Evolutionary conservation across 2,888 invertebrate genomes (phyloP).

Genomic region (Hesperia comma): DNA sequence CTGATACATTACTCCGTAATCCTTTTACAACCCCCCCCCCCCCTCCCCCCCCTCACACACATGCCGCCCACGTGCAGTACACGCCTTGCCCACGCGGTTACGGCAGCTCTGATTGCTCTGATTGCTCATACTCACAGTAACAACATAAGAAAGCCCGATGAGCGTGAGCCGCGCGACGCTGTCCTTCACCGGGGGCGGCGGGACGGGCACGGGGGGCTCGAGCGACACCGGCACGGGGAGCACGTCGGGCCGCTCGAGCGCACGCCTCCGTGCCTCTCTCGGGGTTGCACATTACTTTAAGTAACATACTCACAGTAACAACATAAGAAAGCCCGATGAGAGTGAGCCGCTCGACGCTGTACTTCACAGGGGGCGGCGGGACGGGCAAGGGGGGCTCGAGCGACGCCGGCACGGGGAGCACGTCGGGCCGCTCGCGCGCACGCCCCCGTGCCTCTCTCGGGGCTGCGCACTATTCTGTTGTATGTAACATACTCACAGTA

Average conservation of each 20-base stretch:
- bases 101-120: too few species aligned
- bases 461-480: too few species aligned
- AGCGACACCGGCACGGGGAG: constrained; percentile 74
- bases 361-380: constrained; percentile 85
- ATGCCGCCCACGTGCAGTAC: too few species aligned
- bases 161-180: constrained; percentile 93
- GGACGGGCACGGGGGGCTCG: constrained; percentile 63
- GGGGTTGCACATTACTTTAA: constrained; percentile 83
- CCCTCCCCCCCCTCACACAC: too few species aligned
- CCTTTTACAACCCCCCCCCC: too few species aligned
- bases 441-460: constrained; percentile 80
- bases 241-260: constrained; percentile 78
- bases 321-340: constrained; percentile 91
- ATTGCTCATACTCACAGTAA: constrained; percentile 88
- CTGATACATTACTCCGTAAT: too few species aligned
- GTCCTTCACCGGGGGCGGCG: constrained; percentile 86
- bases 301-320: constrained; percentile 88
- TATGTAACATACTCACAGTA: constrained; percentile 86
- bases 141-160: constrained; percentile 90
- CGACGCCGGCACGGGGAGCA: constrained; percentile 74
- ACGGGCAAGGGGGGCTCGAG: constrained; percentile 64
- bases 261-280: constrained; percentile 78
- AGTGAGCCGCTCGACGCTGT: constrained; percentile 92
- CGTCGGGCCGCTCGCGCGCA: constrained; percentile 78
- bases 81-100: too few species aligned